Conservation (phyloP, 1,140 invertebrate species). For the Druon quercuslanigerum region DNA sequence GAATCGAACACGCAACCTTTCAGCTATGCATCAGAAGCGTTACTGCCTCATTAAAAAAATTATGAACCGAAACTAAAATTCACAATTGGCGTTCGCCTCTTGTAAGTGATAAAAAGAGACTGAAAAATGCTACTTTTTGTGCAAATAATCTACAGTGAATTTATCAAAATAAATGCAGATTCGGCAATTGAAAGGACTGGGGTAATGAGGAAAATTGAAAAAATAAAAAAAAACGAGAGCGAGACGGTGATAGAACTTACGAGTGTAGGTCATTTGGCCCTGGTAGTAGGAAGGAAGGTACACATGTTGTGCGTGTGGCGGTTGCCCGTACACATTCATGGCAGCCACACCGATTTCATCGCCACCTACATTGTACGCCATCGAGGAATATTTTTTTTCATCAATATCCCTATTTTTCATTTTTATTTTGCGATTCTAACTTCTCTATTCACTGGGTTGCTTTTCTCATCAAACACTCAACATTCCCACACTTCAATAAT, state of each 20-base stretch:
- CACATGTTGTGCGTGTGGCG: slow-evolving; percentile 85
- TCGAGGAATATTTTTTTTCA: slow-evolving; percentile 67
- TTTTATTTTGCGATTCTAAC: slow-evolving; percentile 50
- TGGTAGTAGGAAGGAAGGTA: slow-evolving; percentile 87
- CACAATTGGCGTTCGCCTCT: too few relatives aligned
- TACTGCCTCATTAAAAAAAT: too few relatives aligned
- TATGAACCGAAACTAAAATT: too few relatives aligned
- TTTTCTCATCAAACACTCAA: background rate
- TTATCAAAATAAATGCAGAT: background rate
- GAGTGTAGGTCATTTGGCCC: slow-evolving; percentile 84
- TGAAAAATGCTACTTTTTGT: slow-evolving; percentile 35
- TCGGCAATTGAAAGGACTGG: slow-evolving; percentile 11
- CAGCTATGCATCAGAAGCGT: too few relatives aligned
- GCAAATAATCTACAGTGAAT: background rate
- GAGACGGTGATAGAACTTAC: slow-evolving; percentile 80
- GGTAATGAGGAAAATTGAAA: slow-evolving; percentile 15
- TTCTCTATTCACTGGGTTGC: slow-evolving; percentile 65
- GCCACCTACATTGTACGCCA: slow-evolving; percentile 76
- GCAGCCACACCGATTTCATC: slow-evolving; percentile 83
- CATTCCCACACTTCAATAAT: background rate
- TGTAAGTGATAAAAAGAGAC: slow-evolving; percentile 33
- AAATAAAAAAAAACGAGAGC: slow-evolving; percentile 49
- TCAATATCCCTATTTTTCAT: slow-evolving; percentile 60
- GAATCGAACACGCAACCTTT: too few relatives aligned
- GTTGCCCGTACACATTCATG: slow-evolving; percentile 81